phyloP scores from a whole-genome alignment of 2,888 invertebrate species.

The Cecidostiba fungosa region DNA sequence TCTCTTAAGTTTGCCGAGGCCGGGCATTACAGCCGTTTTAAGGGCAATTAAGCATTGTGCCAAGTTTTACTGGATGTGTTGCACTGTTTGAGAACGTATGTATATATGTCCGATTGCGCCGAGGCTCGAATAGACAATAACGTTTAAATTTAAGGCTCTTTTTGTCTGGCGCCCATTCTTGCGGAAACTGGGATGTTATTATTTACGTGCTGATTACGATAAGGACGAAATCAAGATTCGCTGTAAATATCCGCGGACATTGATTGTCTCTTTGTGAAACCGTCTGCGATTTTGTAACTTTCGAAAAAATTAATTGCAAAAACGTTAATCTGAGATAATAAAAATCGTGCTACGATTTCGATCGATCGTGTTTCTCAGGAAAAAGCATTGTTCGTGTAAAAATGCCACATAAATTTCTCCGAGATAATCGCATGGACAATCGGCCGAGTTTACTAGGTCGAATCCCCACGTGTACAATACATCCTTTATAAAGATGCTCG shows the following conservation, averaged over 20 bases:
- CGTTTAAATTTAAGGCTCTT: slow-evolving; percentile 19
- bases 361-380: background rate
- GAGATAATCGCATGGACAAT: slow-evolving; percentile 23
- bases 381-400: background rate
- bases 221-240: background rate
- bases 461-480: background rate
- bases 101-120: background rate
- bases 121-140: background rate
- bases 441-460: slow-evolving; percentile 38
- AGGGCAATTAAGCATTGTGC: slow-evolving; percentile 47
- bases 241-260: background rate
- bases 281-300: background rate
- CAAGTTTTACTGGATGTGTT: slow-evolving; percentile 32
- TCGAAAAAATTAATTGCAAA: background rate
- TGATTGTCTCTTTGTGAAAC: background rate
- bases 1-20: background rate
- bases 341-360: background rate
- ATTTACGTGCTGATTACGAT: slow-evolving; percentile 17
- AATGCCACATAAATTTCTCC: background rate
- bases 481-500: slow-evolving; percentile 27
- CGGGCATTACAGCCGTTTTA: slow-evolving; percentile 22
- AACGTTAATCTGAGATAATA: background rate
- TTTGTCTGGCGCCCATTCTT: background rate
- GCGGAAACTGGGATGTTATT: background rate
- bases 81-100: slow-evolving; percentile 1